Base-by-base conservation (phyloP, 2,888 invertebrate species). In the Agonopterix arenella region DNA sequence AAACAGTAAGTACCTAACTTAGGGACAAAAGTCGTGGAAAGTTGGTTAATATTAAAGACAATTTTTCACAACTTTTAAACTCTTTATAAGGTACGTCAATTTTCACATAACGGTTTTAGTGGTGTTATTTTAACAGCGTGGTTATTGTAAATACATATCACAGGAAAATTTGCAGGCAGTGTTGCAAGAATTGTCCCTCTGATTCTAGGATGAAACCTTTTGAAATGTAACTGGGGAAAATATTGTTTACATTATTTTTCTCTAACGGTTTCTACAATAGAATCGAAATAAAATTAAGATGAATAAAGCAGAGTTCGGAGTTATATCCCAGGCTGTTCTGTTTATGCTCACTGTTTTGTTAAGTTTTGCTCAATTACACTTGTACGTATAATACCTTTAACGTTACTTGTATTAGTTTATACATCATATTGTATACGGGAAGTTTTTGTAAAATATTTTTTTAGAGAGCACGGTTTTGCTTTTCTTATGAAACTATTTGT, bases 291-390 rank as follows among this genome's bases (percentile, higher is more conserved):
- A 28, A 28, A 28, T 28, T 28, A 28, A 28, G 28, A 5, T 28
- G 18, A 18, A 5, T 28, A 28, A 28, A 28, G 28, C 28, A 28
- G 28, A 28, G 28, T 28, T 40, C 40, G 43, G 4, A 43, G 43
- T 13, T 43, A 11, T 13, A 9, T 40, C 40, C 62, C 68, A 58
- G 68, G 69, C 68, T 74, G 77, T 78, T 79, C 66, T 67, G 73
- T 80, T 70, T 68, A 60, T 84, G 85, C 88, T 88, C 88, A 88
- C 70, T 73, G 75, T 82, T 85, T 79, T 75, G 84, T 86, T 88
- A 88, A 84, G 82, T 86, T 83, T 85, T 88, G 88, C 88, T 88
- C 88, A 88, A 86, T 80, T 84, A 77, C 60, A 70, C 73, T 69
- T 81, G 73, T 82, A 79, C 61, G 46, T 74, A n/a, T n/a, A 73